Evolutionary conservation across 2,888 invertebrate species (phyloP), one percentile per base, ranked within the genome.

Genomic region (Muschampia plurimacula): DNA sequence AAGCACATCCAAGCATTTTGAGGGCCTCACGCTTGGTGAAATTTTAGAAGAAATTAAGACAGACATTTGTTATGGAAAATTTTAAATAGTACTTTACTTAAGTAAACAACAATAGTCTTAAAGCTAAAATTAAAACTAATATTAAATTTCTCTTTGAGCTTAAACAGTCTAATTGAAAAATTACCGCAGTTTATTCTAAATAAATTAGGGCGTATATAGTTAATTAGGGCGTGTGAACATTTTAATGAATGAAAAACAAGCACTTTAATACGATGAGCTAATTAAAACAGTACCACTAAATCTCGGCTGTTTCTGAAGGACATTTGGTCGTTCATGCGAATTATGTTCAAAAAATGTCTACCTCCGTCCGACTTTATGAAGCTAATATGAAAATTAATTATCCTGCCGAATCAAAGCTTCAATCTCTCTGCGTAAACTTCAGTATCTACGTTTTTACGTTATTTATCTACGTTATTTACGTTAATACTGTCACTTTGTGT

Each of bases 361-460:
- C 60, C 67, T 67, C 60, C 52, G 66, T 59, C 66, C 39, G 52
- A 67, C 52, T 67, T 67, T 72, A 67, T 60, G 62, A 52, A 60
- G 72, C 67, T 72, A 62, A 71, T 67, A 72, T 72, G 72, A 67
- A 72, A 72, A 72, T 72, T 72, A 72, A 72, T 72, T 72, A 67
- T 60, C 70, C 22, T 39, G 57, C n/a, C 52, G 60, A 65, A 60
- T 71, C 71, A 62, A 39, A 67, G 67, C 39, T 28, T 44, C 57
- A 60, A 46, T 22, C 66, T 60, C 55, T 55, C 63, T 41, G 49
- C 69, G 69, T 69, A 49, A 52, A 69, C 52, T 69, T 63, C 62
- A 63, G 55, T 44, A 65, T 65, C 70, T 65, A 13, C 60, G 12
- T 12, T 39, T n/a, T n/a, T n/a, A n/a, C n/a, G n/a, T n/a, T n/a